phyloP scores from a whole-genome alignment of 1,140 invertebrate genomes.

The Steinernema khuongi region DNA sequence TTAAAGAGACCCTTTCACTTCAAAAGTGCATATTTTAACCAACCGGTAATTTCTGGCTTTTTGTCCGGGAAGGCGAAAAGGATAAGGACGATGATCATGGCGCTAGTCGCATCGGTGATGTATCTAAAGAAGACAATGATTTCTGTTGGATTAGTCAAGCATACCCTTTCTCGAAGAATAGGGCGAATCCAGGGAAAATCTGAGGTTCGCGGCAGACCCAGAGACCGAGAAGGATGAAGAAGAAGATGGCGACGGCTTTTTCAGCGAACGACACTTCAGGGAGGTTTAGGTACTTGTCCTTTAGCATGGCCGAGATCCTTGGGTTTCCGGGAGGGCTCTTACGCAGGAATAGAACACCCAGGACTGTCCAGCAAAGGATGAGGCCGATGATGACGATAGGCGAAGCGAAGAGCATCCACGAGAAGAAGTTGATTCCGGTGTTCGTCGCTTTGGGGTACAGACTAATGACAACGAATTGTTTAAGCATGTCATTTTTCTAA shows the following conservation, averaged over 20 bases:
- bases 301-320: slow-evolving; percentile 32
- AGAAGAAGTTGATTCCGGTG: slow-evolving; percentile 59
- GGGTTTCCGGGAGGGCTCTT: slow-evolving; percentile 31
- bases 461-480: slow-evolving; percentile 19
- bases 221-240: slow-evolving; percentile 72
- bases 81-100: slow-evolving; percentile 59
- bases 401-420: slow-evolving; percentile 61
- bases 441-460: slow-evolving; percentile 39
- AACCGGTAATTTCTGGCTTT: slow-evolving; percentile 20
- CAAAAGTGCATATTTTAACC: background rate
- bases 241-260: slow-evolving; percentile 69
- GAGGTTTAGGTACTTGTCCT: slow-evolving; percentile 33
- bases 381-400: slow-evolving; percentile 59
- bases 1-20: slow-evolving; percentile 3
- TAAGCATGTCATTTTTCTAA: slow-evolving; percentile 3
- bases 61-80: slow-evolving; percentile 59
- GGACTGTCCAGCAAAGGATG: slow-evolving; percentile 55
- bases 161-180: slow-evolving; percentile 52
- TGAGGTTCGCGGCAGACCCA: slow-evolving; percentile 82
- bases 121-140: slow-evolving; percentile 53
- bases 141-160: background rate
- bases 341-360: slow-evolving; percentile 30
- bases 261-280: slow-evolving; percentile 67
- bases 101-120: slow-evolving; percentile 61
- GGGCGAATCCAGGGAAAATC: slow-evolving; percentile 71